Evolutionary conservation across 2,888 invertebrate genomes (phyloP).

Genomic region (Rotaria sp.): DNA sequence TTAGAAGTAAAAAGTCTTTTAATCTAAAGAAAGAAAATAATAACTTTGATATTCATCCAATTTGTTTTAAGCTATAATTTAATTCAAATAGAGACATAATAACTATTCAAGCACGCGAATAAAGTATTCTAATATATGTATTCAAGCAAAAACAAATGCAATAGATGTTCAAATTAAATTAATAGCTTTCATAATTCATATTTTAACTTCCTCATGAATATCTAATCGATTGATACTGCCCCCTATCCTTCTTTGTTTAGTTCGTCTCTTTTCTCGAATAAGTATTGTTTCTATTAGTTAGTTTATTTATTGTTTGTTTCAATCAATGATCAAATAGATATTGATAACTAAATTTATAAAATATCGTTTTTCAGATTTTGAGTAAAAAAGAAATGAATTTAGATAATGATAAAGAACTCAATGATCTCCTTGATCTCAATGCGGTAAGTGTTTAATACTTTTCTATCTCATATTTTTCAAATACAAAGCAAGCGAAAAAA

Average conservation of each 20-base stretch:
- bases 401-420: neutral
- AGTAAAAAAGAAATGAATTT: neutral
- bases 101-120: no score
- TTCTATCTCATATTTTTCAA: neutral
- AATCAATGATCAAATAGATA: neutral
- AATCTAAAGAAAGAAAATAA: neutral
- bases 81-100: no score
- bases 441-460: neutral
- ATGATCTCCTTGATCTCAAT: conserved; percentile 19
- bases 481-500: neutral
- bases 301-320: conserved; percentile 7
- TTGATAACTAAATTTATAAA: neutral
- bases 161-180: no score
- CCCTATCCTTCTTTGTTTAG: neutral
- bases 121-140: no score
- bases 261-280: neutral
- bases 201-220: neutral
- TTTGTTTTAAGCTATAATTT: no score
- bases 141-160: neutral
- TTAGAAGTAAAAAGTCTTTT: neutral
- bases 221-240: neutral
- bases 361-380: neutral
- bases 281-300: neutral
- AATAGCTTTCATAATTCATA: no score
- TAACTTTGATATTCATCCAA: neutral